Percentiles rank a stretch among this genome's conserved stretches.
Conservation (phyloP, 2,113 vertebrate species). For the Chloroceryle aenea region DNA sequence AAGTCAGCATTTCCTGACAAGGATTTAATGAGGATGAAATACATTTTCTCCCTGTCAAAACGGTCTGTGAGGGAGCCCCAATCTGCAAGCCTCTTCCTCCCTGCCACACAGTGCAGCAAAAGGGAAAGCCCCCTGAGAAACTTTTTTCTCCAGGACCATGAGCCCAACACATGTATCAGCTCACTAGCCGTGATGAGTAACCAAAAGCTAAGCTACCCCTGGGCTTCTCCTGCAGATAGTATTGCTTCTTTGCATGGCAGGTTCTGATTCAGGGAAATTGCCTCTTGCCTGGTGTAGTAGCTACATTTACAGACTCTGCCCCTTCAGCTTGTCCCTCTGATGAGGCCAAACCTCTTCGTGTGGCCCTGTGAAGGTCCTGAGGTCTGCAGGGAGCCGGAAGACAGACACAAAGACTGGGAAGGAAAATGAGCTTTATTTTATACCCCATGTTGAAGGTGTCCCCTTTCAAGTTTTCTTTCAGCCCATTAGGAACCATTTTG, state of each 20-base stretch:
- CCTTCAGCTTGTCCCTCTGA: not conserved
- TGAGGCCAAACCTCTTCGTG: not conserved
- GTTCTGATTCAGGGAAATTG: not conserved
- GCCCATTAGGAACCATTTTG: not conserved
- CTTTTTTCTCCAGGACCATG: not conserved
- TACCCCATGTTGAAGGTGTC: not conserved
- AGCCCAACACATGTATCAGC: not conserved
- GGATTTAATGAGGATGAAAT: constrained; percentile 46
- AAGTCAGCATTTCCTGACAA: constrained; percentile 1
- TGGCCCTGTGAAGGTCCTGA: rapidly evolving
- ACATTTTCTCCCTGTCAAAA: not conserved
- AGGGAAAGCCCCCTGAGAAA: not conserved
- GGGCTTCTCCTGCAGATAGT: not conserved
- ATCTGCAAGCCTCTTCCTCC: not conserved
- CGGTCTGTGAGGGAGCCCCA: not conserved
- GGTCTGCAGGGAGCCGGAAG: not conserved
- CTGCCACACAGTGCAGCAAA: rapidly evolving
- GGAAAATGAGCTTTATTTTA: not conserved
- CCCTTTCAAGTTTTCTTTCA: not conserved
- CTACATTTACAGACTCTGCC: not conserved
- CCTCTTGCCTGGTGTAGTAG: not conserved
- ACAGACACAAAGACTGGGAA: not conserved
- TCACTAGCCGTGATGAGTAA: not conserved
- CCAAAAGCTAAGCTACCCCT: not conserved
- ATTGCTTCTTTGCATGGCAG: not conserved